Percentiles rank a stretch among this genome's conserved stretches.
Conservation (phyloP, 2,113 vertebrate species). For the Rana temporaria region DNA sequence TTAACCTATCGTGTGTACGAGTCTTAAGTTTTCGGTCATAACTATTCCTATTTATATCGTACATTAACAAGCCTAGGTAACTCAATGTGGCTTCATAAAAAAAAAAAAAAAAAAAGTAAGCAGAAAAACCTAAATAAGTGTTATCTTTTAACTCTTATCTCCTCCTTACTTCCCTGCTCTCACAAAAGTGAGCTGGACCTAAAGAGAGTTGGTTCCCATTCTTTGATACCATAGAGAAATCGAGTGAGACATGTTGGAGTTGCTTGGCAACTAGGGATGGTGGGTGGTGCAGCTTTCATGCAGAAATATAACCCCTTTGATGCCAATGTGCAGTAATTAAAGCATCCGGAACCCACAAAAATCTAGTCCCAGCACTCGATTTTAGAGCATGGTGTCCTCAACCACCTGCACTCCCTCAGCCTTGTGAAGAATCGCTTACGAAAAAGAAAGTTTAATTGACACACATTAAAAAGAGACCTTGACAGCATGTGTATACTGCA, state of each 20-base stretch:
- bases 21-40: no score
- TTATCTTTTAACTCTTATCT: not conserved
- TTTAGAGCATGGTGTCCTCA: no score
- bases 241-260: slow-evolving; percentile 49
- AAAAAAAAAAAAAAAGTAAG: no score
- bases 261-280: slow-evolving; percentile 52
- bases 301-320: slow-evolving; percentile 28
- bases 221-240: slow-evolving; percentile 44
- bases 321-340: slow-evolving; percentile 32
- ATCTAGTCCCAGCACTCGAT: not conserved
- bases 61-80: no score
- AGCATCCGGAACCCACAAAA: not conserved
- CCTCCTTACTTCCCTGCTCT: not conserved
- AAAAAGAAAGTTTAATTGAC: not conserved
- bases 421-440: not conserved
- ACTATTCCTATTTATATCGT: no score
- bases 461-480: not conserved
- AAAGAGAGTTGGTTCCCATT: slow-evolving; percentile 24
- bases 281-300: slow-evolving; percentile 36
- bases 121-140: no score
- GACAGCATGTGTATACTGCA: not conserved
- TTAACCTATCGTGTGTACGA: no score
- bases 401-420: no score
- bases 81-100: no score
- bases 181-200: slow-evolving; percentile 17